Evolutionary conservation across 2,113 vertebrate species (phyloP), one percentile per base, ranked within the genome.

Genomic region (Cyanoderma ruficeps): DNA sequence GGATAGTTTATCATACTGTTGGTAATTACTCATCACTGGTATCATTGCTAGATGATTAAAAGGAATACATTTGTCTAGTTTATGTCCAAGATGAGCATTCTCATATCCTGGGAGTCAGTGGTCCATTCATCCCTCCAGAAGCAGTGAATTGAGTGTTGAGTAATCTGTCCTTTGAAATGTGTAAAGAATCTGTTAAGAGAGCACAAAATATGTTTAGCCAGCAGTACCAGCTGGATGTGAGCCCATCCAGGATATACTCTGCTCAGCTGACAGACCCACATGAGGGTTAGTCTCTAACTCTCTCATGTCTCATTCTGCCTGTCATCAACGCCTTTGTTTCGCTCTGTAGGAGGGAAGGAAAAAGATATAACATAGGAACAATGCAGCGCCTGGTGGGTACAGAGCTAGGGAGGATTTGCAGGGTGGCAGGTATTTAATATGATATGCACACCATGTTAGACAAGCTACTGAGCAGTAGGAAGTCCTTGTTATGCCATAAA

Each of bases 121-220:
- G 87, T 85, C 81, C 78, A 53, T 83, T 93, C 67, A 23, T 92
- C 87, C 67, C 46, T 83, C 67, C 41, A 76, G 57, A 61, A 94
- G 70, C 55, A 46, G 53, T 47, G 87, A 84, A 79, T 30, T 27
- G 49, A 49, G 31, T 76, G 44, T 74, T 95, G 72, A 87, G 47
- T 78, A 94, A 91, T 83, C 53, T 83, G 75, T 56, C 85, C 85
- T 91, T 83, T 79, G 87, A 83, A 94, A 92, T 15, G n/a, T 83
- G 70, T 61, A 23, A 93, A 88, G 82, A 82, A 90, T 74, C 74
- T 87, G 77, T 81, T 89, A 91, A 91, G 87, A 63, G 78, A 94
- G 61, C 70, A 83, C 75, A 69, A 75, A 92, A 76, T 75, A 33
- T 57, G 79, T 94, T 91, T 93, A 94, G 77, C 88, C 82, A 90